Conservation (phyloP, 2,888 invertebrate species). For the Trimorus sp. region DNA sequence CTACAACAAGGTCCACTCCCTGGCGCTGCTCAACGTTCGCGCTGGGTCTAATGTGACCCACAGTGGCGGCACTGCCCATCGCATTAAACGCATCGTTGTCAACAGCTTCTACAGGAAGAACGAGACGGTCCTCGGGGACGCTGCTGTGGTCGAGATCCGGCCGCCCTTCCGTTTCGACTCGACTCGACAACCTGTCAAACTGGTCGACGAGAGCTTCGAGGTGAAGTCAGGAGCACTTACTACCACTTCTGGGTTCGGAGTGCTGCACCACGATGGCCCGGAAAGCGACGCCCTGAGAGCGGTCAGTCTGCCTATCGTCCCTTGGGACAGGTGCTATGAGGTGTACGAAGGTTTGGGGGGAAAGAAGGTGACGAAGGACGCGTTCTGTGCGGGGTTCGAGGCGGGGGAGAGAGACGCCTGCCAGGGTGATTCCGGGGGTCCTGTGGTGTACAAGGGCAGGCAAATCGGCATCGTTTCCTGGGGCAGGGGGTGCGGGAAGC, state of each 20-base stretch:
- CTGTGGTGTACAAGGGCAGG: constrained; percentile 16
- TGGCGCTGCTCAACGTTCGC: neutral
- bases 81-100: neutral
- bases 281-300: constrained; percentile 9
- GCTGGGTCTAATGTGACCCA: constrained; percentile 25
- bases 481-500: constrained; percentile 34
- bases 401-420: constrained; percentile 30
- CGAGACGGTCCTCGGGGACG: neutral
- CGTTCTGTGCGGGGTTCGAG: constrained; percentile 29
- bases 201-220: neutral
- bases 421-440: constrained; percentile 43
- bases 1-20: too few relatives aligned
- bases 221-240: neutral
- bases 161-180: constrained; percentile 12
- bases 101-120: neutral
- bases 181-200: constrained; percentile 1
- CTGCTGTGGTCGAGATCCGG: neutral
- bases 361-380: neutral
- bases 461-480: constrained; percentile 44
- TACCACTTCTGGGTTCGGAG: constrained; percentile 25
- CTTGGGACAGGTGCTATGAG: neutral
- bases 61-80: constrained; percentile 14
- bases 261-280: constrained; percentile 3
- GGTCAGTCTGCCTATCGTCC: constrained; percentile 16
- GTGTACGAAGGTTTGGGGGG: neutral